Evolutionary conservation across 2,888 invertebrate genomes (phyloP).

Genomic region (Helleia helle): DNA sequence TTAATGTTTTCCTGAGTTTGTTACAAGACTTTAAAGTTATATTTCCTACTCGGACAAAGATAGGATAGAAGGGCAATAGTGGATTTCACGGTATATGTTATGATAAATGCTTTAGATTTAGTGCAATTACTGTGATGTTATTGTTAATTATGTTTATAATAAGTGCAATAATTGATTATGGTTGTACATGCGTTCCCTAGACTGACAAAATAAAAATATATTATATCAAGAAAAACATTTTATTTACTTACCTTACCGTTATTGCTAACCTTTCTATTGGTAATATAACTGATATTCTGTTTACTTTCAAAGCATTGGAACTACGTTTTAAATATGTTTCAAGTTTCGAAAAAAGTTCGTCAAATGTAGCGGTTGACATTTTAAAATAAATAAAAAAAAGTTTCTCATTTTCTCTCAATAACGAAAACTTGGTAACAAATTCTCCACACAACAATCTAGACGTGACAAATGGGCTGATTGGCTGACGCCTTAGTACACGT

Average conservation of each 20-base stretch:
- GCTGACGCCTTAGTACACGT: neutral
- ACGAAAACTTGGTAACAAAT: conserved; percentile 4
- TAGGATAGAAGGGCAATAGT: neutral
- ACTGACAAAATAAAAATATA: neutral
- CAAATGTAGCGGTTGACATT: conserved; percentile 6
- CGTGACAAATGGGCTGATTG: conserved; percentile 5
- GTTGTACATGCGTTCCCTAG: neutral
- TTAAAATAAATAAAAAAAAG: conserved; percentile 6
- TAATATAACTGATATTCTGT: neutral
- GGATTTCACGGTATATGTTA: neutral
- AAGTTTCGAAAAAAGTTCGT: conserved; percentile 6
- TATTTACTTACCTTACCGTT: neutral
- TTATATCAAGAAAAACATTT: conserved; percentile 1
- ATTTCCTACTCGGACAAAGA: neutral
- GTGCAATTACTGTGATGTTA: neutral
- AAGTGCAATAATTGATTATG: neutral
- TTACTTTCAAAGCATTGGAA: neutral
- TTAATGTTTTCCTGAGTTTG: neutral
- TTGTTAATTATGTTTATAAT: neutral
- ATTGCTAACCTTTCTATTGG: neutral
- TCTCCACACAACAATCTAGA: conserved; percentile 6
- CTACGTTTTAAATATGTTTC: conserved; percentile 4
- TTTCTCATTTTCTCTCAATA: conserved; percentile 2
- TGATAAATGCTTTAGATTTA: neutral
- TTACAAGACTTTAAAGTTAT: neutral